A percentile compares a stretch with the other conserved stretches of the same genome.
Evolutionary conservation across 1,140 invertebrate genomes (phyloP).

Genomic region (Brachionus sp.): DNA sequence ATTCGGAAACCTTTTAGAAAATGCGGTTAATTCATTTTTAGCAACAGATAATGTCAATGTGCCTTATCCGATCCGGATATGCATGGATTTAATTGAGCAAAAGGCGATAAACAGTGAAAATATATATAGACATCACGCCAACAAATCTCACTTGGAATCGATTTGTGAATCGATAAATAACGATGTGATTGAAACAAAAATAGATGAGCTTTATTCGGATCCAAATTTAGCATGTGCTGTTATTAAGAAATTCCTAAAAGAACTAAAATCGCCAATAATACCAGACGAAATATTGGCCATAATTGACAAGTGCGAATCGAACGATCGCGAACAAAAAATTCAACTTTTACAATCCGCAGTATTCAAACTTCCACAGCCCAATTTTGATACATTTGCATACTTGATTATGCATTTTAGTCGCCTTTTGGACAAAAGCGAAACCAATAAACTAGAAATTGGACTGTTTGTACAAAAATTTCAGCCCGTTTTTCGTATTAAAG

Average conservation of each 20-base stretch:
- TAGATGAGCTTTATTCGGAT: conserved; percentile 11
- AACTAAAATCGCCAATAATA: conserved; percentile 29
- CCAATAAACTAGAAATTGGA: conserved; percentile 21
- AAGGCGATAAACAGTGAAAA: conserved; percentile 8
- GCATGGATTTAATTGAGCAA: conserved; percentile 43
- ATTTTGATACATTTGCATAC: conserved; percentile 38
- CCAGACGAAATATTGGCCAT: conserved; percentile 33
- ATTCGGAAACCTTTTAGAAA: conserved; percentile 38
- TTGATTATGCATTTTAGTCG: conserved; percentile 38
- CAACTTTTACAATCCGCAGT: neutral
- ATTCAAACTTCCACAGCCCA: neutral
- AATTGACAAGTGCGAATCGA: conserved; percentile 31
- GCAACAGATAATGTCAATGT: conserved; percentile 10
- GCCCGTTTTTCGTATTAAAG: conserved; percentile 39
- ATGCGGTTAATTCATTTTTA: neutral
- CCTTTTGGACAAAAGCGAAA: conserved; percentile 7
- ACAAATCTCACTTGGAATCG: conserved; percentile 25
- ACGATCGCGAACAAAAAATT: conserved; percentile 38
- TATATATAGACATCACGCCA: conserved; percentile 25
- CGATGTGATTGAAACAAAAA: neutral
- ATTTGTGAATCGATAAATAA: conserved; percentile 42
- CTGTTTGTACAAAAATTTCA: conserved; percentile 40
- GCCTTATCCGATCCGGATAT: conserved; percentile 25
- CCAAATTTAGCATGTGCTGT: conserved; percentile 33
- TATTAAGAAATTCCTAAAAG: conserved; percentile 41